Percentiles rank a stretch among this genome's conserved stretches.
phyloP scores from a whole-genome alignment of 2,113 vertebrate genomes.

The Lepisosteus osseus region DNA sequence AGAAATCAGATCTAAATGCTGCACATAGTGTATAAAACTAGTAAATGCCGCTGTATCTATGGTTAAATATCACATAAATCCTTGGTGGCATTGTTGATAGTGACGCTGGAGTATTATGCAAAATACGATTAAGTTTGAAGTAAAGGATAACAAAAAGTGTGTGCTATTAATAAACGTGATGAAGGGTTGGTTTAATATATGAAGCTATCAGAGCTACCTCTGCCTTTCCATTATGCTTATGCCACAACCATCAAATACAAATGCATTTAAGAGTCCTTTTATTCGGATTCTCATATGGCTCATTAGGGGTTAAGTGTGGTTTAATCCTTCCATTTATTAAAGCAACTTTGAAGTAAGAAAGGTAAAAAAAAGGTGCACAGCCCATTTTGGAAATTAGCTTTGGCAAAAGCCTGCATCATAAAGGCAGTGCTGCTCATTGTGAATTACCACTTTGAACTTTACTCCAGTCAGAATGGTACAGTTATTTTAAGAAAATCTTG shows the following conservation, averaged over 20 bases:
- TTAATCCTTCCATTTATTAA: slow-evolving; percentile 81
- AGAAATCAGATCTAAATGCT: slow-evolving; percentile 79
- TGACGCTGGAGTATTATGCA: slow-evolving; percentile 49
- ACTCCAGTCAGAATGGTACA: slow-evolving; percentile 66
- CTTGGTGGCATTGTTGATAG: slow-evolving; percentile 46
- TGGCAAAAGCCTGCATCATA: slow-evolving; percentile 54
- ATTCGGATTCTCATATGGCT: slow-evolving; percentile 46
- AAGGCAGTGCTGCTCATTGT: slow-evolving; percentile 46
- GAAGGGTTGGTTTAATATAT: slow-evolving; percentile 26
- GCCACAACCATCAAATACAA: slow-evolving; percentile 63
- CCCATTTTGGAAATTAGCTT: slow-evolving; percentile 75
- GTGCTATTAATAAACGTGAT: slow-evolving; percentile 2
- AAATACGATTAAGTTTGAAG: slow-evolving; percentile 31
- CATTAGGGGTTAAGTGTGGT: slow-evolving; percentile 81
- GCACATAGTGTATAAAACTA: slow-evolving; percentile 75
- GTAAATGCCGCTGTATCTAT: slow-evolving; percentile 81
- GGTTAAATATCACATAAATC: slow-evolving; percentile 79
- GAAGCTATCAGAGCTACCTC: slow-evolving; percentile 30
- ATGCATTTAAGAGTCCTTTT: slow-evolving; percentile 33
- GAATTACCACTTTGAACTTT: slow-evolving; percentile 72
- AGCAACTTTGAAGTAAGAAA: slow-evolving; percentile 87
- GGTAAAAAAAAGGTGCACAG: slow-evolving; percentile 60
- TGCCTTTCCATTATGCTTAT: slow-evolving; percentile 35
- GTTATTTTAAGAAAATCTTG: slow-evolving; percentile 69
- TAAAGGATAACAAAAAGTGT: slow-evolving; percentile 21